These are phyloP conservation scores for Sinocyclocheilus maitianheensis DNA, from an alignment of 2,113 vertebrate genomes.

Conservation along the genomic window DNA sequence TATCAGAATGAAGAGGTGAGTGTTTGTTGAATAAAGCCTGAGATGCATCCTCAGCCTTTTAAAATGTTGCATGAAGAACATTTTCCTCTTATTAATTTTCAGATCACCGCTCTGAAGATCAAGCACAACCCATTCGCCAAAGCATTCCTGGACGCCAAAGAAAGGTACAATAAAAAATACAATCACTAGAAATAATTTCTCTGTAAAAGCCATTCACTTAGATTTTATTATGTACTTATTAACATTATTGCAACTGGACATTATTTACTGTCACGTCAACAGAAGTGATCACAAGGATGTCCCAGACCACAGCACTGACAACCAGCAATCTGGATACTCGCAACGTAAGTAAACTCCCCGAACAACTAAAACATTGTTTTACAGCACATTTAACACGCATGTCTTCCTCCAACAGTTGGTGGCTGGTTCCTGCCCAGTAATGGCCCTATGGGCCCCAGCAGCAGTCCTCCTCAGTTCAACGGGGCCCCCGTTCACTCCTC, in stretches of 20 bases:
- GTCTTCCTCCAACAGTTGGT: constrained; percentile 67
- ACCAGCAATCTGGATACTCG: constrained; percentile 78
- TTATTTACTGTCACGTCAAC: constrained; percentile 26
- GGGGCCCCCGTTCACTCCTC: constrained; percentile 72
- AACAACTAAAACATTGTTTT: neutral
- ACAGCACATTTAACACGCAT: neutral
- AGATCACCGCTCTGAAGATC: constrained; percentile 82
- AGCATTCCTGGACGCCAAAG: constrained; percentile 81
- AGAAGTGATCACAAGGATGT: constrained; percentile 80
- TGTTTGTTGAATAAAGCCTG: neutral
- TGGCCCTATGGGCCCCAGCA: constrained; percentile 77
- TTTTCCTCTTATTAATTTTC: constrained; percentile 23
- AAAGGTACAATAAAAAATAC: constrained; percentile 66
- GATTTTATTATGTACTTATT: neutral
- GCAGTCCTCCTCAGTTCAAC: constrained; percentile 78
- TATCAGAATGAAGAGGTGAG: constrained; percentile 82
- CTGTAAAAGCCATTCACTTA: neutral
- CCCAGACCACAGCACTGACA: constrained; percentile 71
- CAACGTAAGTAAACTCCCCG: constrained; percentile 70
- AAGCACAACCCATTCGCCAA: constrained; percentile 84
- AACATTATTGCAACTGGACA: neutral
- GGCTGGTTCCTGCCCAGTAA: constrained; percentile 81
- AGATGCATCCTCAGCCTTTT: neutral
- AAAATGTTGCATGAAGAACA: neutral
- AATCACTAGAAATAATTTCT: neutral